Conservation (phyloP, 2,113 vertebrate genomes). For the Xyliphius kryptos region DNA sequence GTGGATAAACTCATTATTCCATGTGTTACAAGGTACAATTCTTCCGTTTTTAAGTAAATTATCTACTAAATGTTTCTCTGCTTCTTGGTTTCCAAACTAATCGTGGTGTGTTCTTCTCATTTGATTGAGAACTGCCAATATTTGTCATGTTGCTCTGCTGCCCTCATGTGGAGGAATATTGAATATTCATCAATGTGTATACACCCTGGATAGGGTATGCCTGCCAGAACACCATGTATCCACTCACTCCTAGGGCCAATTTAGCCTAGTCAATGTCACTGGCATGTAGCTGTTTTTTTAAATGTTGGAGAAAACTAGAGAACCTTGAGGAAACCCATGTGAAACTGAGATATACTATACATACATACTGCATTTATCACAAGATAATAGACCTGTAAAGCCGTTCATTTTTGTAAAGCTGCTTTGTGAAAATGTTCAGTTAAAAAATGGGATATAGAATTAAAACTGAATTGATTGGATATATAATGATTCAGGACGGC, state of each 20-base stretch:
- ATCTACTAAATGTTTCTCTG: neutral
- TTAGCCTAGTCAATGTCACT: neutral
- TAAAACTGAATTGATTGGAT: no score
- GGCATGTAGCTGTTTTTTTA: neutral
- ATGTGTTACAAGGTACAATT: no score
- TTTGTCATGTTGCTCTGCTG: slow-evolving; percentile 35
- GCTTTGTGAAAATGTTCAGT: no score
- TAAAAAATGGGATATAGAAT: no score
- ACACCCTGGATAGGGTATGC: neutral
- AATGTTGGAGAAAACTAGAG: no score
- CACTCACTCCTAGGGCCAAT: neutral
- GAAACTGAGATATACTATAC: neutral
- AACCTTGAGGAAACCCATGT: no score
- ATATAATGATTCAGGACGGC: no score
- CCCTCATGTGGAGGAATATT: slow-evolving; percentile 46
- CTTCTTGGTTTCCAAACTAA: neutral
- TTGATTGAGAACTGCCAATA: neutral
- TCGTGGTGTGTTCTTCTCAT: neutral
- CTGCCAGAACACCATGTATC: neutral
- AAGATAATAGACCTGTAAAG: neutral
- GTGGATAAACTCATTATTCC: no score
- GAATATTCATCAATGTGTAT: neutral
- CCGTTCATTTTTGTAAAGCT: neutral
- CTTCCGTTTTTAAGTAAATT: neutral
- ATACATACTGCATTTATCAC: neutral